Evolutionary conservation across 2,888 invertebrate genomes (phyloP).

Genomic region (Melangyna quadrimaculata): DNA sequence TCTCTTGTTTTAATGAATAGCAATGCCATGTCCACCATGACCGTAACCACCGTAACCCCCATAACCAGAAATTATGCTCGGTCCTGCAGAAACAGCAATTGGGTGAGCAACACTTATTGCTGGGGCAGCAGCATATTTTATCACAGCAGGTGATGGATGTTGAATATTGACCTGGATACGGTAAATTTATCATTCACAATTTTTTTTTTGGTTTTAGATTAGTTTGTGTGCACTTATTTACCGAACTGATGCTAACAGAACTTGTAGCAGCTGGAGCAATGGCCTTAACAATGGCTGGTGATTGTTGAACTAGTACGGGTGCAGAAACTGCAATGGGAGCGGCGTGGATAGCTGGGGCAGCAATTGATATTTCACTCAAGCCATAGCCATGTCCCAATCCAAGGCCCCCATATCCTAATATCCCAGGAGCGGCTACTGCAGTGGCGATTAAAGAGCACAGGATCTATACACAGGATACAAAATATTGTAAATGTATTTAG

Average conservation of each 20-base stretch:
- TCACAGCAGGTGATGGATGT: conserved; percentile 76
- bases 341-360: conserved; percentile 75
- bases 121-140: conserved; percentile 72
- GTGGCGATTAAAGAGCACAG: conserved; percentile 74
- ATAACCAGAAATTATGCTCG: conserved; percentile 69
- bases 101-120: conserved; percentile 71
- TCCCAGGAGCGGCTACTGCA: conserved; percentile 76
- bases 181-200: neutral
- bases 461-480: conserved; percentile 74
- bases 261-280: conserved; percentile 83
- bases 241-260: conserved; percentile 83
- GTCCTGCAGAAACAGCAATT: conserved; percentile 70
- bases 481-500: neutral
- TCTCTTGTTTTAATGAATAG: conserved; percentile 31
- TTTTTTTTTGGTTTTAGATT: neutral
- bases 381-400: conserved; percentile 50
- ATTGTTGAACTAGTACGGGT: conserved; percentile 78
- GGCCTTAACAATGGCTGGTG: conserved; percentile 76
- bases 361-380: conserved; percentile 69
- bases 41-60: conserved; percentile 71
- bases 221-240: conserved; percentile 57
- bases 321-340: conserved; percentile 73
- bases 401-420: conserved; percentile 71
- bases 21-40: conserved; percentile 54
- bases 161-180: conserved; percentile 74